Evolutionary conservation across 2,113 vertebrate genomes (phyloP), one percentile per base, ranked within the genome.

Genomic region (Cryptoleucopteryx plumbea): DNA sequence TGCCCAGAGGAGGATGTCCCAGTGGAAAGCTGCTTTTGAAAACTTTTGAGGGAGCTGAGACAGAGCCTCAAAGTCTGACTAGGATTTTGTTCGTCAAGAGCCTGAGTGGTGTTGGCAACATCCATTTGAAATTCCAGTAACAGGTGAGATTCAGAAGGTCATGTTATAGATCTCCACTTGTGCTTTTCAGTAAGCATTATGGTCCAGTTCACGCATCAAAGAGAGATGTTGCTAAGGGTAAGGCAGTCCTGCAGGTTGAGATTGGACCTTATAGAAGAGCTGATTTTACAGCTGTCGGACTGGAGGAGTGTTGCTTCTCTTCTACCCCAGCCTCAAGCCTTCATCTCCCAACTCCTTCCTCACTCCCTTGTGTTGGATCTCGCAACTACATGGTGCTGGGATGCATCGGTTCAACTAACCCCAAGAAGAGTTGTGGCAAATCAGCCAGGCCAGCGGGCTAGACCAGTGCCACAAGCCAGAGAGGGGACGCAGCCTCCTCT

Each of bases 371-470:
- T 34, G 52, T 59, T 66, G 38, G 31, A 66, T 32, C 31, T 53
- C 47, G 25, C n/a, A 63, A 77, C 31, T 21, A 36, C 15, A 2
- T 4, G 5, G 22, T 42, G 10, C 78, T 1, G 2, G 34, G 25
- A 38, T 36, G 50, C 29, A 52, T 20, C 0, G 0, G 52, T 78
- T 55, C 65, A 55, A 38, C 22, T 26, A 86, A 59, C 22, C 15
- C 18, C 0, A 0, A 36, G 26, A 34, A 86, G 21, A 55, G 45
- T 16, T 78, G 63, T 48, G 52, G 45, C 62, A 58, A n/a, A 63
- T 42, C 20, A 77, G 62, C 18, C 34, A 42, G 62, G 43, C 16
- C 63, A 52, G 82, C 0, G 0, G n/a, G 12, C 17, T 4, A 31
- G 34, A 50, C 15, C 11, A 5, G 40, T 48, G n/a, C 45, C 32